Percentiles rank a stretch among this genome's conserved stretches.
Evolutionary conservation across 2,888 invertebrate species (phyloP).

Genomic region (Altica lythri): DNA sequence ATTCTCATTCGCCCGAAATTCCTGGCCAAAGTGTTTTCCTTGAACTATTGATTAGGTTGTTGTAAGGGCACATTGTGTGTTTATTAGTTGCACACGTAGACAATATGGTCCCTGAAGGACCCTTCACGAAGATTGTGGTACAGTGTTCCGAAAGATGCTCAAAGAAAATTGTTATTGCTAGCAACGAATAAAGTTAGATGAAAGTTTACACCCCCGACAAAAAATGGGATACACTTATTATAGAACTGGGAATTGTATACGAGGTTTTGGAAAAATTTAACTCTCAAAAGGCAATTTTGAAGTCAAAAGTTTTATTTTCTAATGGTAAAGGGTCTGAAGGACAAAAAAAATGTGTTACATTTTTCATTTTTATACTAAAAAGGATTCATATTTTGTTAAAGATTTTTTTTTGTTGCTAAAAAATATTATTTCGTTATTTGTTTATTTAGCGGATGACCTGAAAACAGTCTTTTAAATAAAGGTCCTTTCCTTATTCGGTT

Average conservation of each 20-base stretch:
- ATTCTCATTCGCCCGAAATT: constrained; percentile 25
- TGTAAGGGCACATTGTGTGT: constrained; percentile 45
- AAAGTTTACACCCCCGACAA: constrained; percentile 21
- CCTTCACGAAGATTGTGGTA: constrained; percentile 51
- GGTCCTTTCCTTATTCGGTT: too few relatives aligned
- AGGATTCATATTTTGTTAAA: too few relatives aligned
- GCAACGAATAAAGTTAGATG: constrained; percentile 29
- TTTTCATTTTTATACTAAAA: too few relatives aligned
- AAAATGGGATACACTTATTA: constrained; percentile 21
- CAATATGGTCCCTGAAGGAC: constrained; percentile 51
- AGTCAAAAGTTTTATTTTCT: constrained; percentile 10
- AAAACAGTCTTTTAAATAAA: too few relatives aligned
- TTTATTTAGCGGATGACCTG: too few relatives aligned
- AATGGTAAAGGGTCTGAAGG: too few relatives aligned
- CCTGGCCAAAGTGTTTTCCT: constrained; percentile 28
- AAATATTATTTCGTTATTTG: too few relatives aligned
- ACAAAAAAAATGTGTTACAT: too few relatives aligned
- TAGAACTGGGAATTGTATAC: constrained; percentile 19
- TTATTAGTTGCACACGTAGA: constrained; percentile 45
- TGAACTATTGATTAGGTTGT: constrained; percentile 35
- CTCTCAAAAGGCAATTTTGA: constrained; percentile 2
- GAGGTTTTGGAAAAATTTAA: constrained; percentile 13
- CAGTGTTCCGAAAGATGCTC: constrained; percentile 32
- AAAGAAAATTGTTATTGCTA: constrained; percentile 48
- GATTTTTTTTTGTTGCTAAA: too few relatives aligned